A percentile compares a stretch with the other conserved stretches of the same genome.
Conservation (phyloP, 2,113 vertebrate species). For the Trachemys scripta region DNA sequence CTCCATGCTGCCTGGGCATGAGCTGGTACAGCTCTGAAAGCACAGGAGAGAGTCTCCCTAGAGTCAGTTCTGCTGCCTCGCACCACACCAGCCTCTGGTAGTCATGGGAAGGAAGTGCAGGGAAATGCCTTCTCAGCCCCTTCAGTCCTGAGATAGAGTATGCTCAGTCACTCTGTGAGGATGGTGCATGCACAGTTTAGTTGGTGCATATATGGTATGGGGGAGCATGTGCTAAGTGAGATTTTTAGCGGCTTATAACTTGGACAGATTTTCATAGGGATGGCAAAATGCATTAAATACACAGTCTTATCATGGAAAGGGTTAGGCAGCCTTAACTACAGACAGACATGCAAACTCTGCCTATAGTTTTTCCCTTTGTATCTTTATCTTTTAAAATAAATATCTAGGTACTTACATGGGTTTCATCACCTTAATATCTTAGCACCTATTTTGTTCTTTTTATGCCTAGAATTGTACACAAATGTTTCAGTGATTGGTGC, state of each 20-base stretch:
- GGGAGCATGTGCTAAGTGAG: too few species aligned
- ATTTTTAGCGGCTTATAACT: too few species aligned
- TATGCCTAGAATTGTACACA: background rate
- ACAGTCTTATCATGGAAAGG: background rate
- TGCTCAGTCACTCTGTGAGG: too few species aligned
- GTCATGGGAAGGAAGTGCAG: background rate
- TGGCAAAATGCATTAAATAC: background rate
- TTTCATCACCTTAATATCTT: rapidly evolving
- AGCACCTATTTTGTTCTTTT: background rate
- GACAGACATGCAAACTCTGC: background rate
- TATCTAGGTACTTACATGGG: background rate
- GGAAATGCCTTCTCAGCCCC: background rate
- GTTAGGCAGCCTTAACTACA: background rate
- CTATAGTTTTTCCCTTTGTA: background rate
- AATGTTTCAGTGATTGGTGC: background rate
- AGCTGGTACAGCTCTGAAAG: background rate
- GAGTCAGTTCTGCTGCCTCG: background rate
- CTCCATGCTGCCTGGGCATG: background rate
- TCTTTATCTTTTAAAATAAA: background rate
- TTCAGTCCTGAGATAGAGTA: too few species aligned
- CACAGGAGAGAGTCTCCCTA: background rate
- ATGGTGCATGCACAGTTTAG: too few species aligned
- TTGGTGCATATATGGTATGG: too few species aligned
- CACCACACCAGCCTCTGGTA: background rate
- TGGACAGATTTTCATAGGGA: too few species aligned